Evolutionary conservation across 1,140 invertebrate species (phyloP).

Genomic region (Saccostrea echinata): DNA sequence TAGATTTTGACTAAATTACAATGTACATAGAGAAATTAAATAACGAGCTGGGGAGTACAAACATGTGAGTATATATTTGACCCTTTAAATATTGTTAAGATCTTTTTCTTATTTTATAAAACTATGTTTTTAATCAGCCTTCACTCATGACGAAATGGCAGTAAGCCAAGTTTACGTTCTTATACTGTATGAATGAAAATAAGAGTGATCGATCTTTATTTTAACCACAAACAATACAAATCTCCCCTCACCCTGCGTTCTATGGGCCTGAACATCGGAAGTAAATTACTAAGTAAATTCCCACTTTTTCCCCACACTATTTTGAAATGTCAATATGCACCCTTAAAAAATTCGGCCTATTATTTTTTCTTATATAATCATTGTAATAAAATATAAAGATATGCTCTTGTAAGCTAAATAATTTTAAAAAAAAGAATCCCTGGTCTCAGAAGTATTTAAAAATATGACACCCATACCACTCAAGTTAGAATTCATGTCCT

Average conservation of each 20-base stretch:
- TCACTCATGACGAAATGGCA: neutral
- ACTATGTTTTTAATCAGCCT: neutral
- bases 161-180: neutral
- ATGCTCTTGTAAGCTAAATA: too few species aligned
- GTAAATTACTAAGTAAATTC: neutral
- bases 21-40: neutral
- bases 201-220: neutral
- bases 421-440: too few species aligned
- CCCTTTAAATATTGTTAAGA: neutral
- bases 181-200: neutral
- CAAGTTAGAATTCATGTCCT: too few species aligned
- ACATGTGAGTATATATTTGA: neutral
- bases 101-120: neutral
- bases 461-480: too few species aligned
- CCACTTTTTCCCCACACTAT: too few species aligned
- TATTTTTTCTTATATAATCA: too few species aligned
- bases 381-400: too few species aligned
- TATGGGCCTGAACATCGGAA: neutral
- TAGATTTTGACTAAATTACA: too few species aligned
- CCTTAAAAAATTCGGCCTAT: too few species aligned
- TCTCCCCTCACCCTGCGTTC: neutral
- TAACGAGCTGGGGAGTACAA: neutral
- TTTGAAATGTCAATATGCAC: too few species aligned
- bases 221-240: neutral
- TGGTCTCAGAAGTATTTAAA: too few species aligned